Conservation (phyloP, 2,888 invertebrate genomes). For the Lordiphosa fenestrarum region DNA sequence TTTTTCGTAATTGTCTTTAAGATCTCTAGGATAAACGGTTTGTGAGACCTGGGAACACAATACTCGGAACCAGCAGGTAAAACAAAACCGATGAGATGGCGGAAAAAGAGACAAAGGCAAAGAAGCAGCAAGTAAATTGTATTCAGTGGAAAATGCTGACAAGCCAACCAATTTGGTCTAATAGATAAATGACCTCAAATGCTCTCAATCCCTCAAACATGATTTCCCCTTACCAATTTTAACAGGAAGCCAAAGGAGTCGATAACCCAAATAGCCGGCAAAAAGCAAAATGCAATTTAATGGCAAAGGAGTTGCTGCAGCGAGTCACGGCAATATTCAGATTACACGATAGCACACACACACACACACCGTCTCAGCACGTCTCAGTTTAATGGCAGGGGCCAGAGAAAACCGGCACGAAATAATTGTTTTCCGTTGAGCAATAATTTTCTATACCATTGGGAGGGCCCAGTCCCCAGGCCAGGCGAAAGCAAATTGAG, state of each 20-base stretch:
- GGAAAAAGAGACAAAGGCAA: too few species aligned
- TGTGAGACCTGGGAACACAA: too few species aligned
- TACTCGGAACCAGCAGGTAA: too few species aligned
- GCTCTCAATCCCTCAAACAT: neutral
- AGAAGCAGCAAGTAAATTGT: too few species aligned
- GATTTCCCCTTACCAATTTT: neutral
- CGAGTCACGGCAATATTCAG: slow-evolving; percentile 65
- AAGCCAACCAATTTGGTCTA: neutral
- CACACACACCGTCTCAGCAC: slow-evolving; percentile 8
- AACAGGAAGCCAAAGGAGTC: slow-evolving; percentile 10
- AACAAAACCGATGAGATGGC: too few species aligned
- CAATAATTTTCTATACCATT: slow-evolving; percentile 65
- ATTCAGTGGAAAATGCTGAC: too few species aligned
- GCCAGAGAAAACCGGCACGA: slow-evolving; percentile 44
- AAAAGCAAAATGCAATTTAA: slow-evolving; percentile 51
- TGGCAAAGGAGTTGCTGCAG: slow-evolving; percentile 42
- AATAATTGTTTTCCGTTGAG: slow-evolving; percentile 72
- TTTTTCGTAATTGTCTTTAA: too few species aligned
- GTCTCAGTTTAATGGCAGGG: slow-evolving; percentile 51
- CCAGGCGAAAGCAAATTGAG: slow-evolving; percentile 46
- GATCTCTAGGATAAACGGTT: too few species aligned
- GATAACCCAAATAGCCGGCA: slow-evolving; percentile 1
- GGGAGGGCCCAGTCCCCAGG: slow-evolving; percentile 21
- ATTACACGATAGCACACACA: slow-evolving; percentile 41
- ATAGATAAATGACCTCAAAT: neutral